Evolutionary conservation across 2,888 invertebrate species (phyloP).

Genomic region (Toxonevra muliebris): DNA sequence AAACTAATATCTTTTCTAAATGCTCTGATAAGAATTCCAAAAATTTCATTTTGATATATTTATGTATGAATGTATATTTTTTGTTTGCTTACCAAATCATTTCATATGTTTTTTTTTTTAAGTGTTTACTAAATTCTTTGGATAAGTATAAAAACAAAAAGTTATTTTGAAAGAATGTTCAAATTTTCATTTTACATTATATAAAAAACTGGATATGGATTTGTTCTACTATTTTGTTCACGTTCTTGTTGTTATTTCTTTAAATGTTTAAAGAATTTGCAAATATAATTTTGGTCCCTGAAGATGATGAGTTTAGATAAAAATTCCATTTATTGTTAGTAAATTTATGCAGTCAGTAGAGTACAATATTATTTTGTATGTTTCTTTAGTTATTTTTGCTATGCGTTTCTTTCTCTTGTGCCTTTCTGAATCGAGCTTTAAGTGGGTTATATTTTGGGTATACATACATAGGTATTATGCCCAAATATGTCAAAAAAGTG

Average conservation of each 20-base stretch:
- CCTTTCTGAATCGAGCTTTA: slow-evolving; percentile 34
- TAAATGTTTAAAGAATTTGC: slow-evolving; percentile 37
- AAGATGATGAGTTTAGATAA: slow-evolving; percentile 55
- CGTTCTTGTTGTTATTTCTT: slow-evolving; percentile 31
- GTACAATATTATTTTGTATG: slow-evolving; percentile 42
- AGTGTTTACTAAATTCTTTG: slow-evolving; percentile 34
- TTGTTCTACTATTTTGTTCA: slow-evolving; percentile 38
- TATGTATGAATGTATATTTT: slow-evolving; percentile 34
- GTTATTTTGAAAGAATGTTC: slow-evolving; percentile 29
- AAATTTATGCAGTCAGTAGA: slow-evolving; percentile 29
- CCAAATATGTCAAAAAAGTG: slow-evolving; percentile 16
- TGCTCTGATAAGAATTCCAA: slow-evolving; percentile 41
- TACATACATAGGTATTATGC: neutral
- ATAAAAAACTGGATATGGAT: neutral
- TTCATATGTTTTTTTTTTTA: slow-evolving; percentile 35
- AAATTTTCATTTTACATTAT: slow-evolving; percentile 34
- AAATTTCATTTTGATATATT: slow-evolving; percentile 39
- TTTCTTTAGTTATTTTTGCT: slow-evolving; percentile 26
- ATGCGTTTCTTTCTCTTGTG: slow-evolving; percentile 16
- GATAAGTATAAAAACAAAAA: slow-evolving; percentile 28
- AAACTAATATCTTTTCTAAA: slow-evolving; percentile 35
- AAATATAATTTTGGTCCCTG: slow-evolving; percentile 59
- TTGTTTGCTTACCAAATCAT: slow-evolving; percentile 18
- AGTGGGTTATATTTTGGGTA: slow-evolving; percentile 42
- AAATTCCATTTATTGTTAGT: slow-evolving; percentile 31